A percentile compares a stretch with the other conserved stretches of the same genome.
phyloP scores from a whole-genome alignment of 2,113 vertebrate species.

The Microtus richardsoni region DNA sequence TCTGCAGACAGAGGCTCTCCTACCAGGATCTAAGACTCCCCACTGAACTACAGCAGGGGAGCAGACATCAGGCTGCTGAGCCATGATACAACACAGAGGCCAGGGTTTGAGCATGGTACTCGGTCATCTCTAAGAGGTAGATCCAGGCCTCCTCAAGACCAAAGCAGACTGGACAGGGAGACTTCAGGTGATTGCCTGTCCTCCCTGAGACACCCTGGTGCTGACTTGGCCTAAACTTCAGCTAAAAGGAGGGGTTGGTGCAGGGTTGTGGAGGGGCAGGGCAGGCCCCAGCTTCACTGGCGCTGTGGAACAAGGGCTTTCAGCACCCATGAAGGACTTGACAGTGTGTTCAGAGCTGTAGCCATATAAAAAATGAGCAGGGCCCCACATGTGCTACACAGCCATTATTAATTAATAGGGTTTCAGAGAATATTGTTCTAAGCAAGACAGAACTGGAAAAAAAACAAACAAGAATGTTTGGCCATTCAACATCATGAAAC shows the following conservation, averaged over 20 bases:
- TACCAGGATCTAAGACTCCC: background rate
- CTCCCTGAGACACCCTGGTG: background rate
- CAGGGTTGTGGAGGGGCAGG: background rate
- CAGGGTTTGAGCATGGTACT: background rate
- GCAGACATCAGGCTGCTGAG: too few relatives aligned
- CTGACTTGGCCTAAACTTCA: background rate
- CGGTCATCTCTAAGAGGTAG: background rate
- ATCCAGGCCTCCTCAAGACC: background rate
- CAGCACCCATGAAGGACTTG: conserved; percentile 62
- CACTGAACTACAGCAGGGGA: too few relatives aligned
- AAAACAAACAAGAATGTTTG: conserved; percentile 80
- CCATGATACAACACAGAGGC: background rate
- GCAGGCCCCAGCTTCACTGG: conserved; percentile 1
- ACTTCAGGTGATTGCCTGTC: background rate
- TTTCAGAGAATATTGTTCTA: conserved; percentile 75
- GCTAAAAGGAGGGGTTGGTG: background rate
- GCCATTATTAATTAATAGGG: conserved; percentile 79
- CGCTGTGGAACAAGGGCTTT: conserved; percentile 70
- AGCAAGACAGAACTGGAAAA: conserved; percentile 71
- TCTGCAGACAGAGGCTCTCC: background rate
- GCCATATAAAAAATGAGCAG: conserved; percentile 68
- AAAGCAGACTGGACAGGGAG: background rate
- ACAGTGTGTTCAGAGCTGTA: conserved; percentile 49
- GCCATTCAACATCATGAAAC: conserved; percentile 75
- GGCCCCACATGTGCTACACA: conserved; percentile 76